Evolutionary conservation across 1,140 invertebrate species (phyloP), one percentile per base, ranked within the genome.

Genomic region (Mactra quadrangularis): DNA sequence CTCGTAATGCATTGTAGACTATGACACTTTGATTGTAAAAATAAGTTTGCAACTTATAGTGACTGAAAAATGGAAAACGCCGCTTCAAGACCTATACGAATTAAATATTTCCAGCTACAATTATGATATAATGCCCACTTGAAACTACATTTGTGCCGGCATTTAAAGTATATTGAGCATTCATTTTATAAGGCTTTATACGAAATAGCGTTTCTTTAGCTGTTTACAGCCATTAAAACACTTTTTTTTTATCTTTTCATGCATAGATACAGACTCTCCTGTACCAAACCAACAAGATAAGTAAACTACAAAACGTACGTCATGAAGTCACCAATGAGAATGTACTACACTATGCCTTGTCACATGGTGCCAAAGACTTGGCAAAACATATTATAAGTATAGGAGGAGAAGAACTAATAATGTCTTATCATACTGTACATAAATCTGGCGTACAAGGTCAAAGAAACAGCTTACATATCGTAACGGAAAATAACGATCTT

Each of bases 391-490:
- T 91, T n/a, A 81, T 90, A 6, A 78, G 86, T 1, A 84, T 57
- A 7, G 60, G 82, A 25, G 57, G 59, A 19, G 17, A 25, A 17
- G 62, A 70, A 11, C 45, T 91, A 47, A 57, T 89, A 0, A 55
- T 22, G 19, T 84, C 88, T 19, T 60, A 79, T 4, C 88, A 84
- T 74, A 70, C 83, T 0, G 82, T 85, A 45, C 64, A 62, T 1
- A 82, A 88, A 45, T 76, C 84, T 3, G 72, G 83, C n/a, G 78
- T 83, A 15, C 33, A 47, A 13, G 87, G 87, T 45, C 78, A 77
- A 19, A 89, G 85, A 45, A 90, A 87, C 57, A 82, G 83, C 11
- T 66, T 91, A 11, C 90, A 91, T 64, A 82, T 85, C 55, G 75
- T 87, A 13, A 89, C 88, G 0, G 88, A 89, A 55, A 79, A 55